These are phyloP conservation scores for Tenthredo scrophulariae DNA, from an alignment of 2,888 invertebrate species.

Conservation along the genomic window DNA sequence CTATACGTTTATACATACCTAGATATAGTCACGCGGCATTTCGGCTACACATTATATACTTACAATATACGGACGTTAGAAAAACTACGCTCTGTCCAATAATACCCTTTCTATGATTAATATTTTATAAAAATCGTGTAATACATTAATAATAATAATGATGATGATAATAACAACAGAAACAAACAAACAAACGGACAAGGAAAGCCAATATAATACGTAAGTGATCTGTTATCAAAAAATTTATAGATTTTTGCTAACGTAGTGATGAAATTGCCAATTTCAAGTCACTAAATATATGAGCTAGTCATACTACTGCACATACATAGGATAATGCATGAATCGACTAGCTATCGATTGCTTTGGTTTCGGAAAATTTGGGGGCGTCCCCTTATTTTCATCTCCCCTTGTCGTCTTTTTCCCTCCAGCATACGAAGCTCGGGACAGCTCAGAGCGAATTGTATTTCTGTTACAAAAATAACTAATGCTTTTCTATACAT, in stretches of 20 bases:
- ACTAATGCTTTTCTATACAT: conserved; percentile 31
- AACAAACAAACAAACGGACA: too few relatives aligned
- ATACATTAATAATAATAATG: too few relatives aligned
- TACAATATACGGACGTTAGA: background rate
- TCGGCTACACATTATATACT: background rate
- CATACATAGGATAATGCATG: background rate
- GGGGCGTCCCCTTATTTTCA: conserved; percentile 54
- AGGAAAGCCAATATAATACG: background rate
- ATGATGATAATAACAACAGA: too few relatives aligned
- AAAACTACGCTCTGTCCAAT: background rate
- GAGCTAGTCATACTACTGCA: background rate
- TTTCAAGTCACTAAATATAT: background rate
- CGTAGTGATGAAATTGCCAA: background rate
- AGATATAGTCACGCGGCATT: conserved; percentile 1
- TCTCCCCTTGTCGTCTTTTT: conserved; percentile 43
- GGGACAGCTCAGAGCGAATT: conserved; percentile 21
- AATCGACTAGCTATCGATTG: conserved; percentile 62
- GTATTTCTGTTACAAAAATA: conserved; percentile 49
- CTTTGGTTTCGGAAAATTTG: conserved; percentile 59
- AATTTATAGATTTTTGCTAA: background rate
- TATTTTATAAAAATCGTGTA: too few relatives aligned
- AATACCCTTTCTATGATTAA: background rate
- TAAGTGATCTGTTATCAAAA: background rate
- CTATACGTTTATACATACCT: background rate
- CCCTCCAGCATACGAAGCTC: background rate